Base-by-base conservation (phyloP, 1,140 invertebrate genomes). In the Eufriesea mexicana region DNA sequence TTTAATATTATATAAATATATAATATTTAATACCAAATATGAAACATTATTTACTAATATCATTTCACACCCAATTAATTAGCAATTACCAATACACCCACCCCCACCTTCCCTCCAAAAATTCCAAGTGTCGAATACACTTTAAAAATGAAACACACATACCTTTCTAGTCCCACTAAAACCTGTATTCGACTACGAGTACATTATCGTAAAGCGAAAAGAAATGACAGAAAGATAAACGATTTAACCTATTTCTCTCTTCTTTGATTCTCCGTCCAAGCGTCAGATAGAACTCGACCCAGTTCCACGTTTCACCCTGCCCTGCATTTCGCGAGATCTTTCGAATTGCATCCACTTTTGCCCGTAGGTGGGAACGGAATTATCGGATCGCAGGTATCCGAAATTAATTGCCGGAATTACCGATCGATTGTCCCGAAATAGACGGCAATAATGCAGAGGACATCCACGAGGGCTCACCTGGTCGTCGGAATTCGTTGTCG, bases 401-500 rank as follows among this genome's bases (percentile, higher is more conserved):
- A 45, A n/a, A 73, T 45, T 59, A 59, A 57, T 73, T 59, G 54
- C 20, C 45, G 45, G 45, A 49, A 64, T 76, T 76, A 64, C 45
- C 42, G 61, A 51, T 66, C 25, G 25, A 77, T 66, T 23, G 47
- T 45, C 23, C 35, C 16, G n/a, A 9, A 49, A 55, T 23, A 20
- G 51, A 16, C 35, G 8, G 5, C 16, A 45, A 72, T 42, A 49
- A 25, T n/a, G n/a, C n/a, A 23, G 12, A 1, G 9, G 25, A n/a
- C 1, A n/a, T 61, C 45, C 5, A 18, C 35, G 47, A 61, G 23
- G 59, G 94, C 94, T 96, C 95, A 97, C 97, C 93, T 96, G 95
- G 91, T 98, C 97, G 90, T 97, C 96, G 83, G 97, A 96, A 89
- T 97, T 97, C 64, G 97, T 96, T 67, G 96, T 95, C 91, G 97